Conservation (phyloP, 1,140 invertebrate species). For the Pseudomyrmex dendroicus region DNA sequence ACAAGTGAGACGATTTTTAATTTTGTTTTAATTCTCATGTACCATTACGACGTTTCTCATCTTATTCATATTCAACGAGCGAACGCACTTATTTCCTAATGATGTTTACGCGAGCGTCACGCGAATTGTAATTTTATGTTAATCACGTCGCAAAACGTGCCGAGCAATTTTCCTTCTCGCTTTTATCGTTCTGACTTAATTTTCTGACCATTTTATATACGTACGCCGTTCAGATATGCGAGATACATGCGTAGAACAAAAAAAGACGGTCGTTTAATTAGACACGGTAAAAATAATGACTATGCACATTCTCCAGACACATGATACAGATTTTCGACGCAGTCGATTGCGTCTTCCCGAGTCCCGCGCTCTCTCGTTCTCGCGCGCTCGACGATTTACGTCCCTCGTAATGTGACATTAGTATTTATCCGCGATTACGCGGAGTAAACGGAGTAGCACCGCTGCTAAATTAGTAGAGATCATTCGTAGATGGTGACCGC, state of each 20-base stretch:
- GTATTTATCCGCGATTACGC: constrained; percentile 63
- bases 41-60: neutral
- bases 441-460: constrained; percentile 36
- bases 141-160: constrained; percentile 5
- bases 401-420: constrained; percentile 55
- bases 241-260: neutral
- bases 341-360: constrained; percentile 17
- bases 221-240: constrained; percentile 41
- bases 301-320: constrained; percentile 21
- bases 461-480: constrained; percentile 30
- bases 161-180: constrained; percentile 2
- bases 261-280: constrained; percentile 44
- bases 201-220: constrained; percentile 43
- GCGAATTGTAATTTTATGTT: constrained; percentile 25
- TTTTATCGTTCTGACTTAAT: constrained; percentile 49
- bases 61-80: neutral
- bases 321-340: constrained; percentile 31
- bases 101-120: neutral
- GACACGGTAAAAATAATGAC: constrained; percentile 34
- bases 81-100: too few relatives aligned
- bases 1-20: neutral
- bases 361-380: constrained; percentile 13
- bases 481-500: constrained; percentile 1
- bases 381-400: constrained; percentile 46
- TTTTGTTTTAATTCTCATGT: neutral